Base-by-base conservation (phyloP, 2,888 invertebrate genomes). In the Polydrusus tereticollis region DNA sequence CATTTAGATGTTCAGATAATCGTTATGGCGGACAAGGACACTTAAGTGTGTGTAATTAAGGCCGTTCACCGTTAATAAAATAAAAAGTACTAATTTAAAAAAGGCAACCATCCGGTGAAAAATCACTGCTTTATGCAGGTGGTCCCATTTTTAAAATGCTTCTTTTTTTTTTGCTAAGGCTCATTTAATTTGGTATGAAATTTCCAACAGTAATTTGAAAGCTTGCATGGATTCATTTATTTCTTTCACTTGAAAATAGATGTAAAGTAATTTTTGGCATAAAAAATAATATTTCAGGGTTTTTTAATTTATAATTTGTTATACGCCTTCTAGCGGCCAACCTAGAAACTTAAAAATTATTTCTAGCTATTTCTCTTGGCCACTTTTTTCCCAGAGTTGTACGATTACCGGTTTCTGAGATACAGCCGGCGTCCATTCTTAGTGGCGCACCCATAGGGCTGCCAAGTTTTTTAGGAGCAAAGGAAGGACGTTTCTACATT, bases 1-100 rank as follows among this genome's bases (percentile, higher is more conserved):
- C 73, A 55, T 73, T 73, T 73, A 67, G 67, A 64, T 73, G 73
- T 73, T 70, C 63, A 33, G 73, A 59, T 60, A 52, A 64, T 50
- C 29, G 45, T 29, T 43, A 38, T 67, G 67, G 38, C 68, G 68
- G 66, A 66, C 67, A 59, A 70, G 70, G 70, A 70, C 70, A 65
- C 65, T 70, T 65, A 70, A 26, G 57, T 41, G 57, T 63, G 50
- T 45, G 69, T 70, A 70, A 70, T 70, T 70, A 70, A 64, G 38
- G 45, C 64, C 45, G 59, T 70, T 70, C 55, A 52, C 65, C 62
- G 62, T 47, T 62, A 62, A 62, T 62, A 62, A 47, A 62, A 62
- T 62, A 62, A 62, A 62, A 60, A 47, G 62, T 62, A 62, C 62
- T 62, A 62, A 62, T 62, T 62, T 62, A 47, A 47, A 60, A 45